A percentile compares a stretch with the other conserved stretches of the same genome.
phyloP scores from a whole-genome alignment of 1,140 invertebrate genomes.

The Thereuonema tuberculata region DNA sequence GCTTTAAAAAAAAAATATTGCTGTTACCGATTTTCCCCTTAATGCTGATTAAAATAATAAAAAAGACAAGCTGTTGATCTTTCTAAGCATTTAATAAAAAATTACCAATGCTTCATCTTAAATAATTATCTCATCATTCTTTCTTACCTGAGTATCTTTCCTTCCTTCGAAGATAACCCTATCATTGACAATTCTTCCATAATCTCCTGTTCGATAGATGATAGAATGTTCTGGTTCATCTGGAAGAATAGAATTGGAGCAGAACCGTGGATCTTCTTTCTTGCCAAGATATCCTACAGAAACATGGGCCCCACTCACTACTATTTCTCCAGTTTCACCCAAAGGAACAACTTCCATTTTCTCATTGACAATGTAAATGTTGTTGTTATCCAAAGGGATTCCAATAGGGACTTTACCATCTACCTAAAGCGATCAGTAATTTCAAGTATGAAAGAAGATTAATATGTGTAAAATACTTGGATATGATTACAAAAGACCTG shows the following conservation, averaged over 20 bases:
- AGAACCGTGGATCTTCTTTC: no score
- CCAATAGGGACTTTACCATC: conserved; percentile 41
- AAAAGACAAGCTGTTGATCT: no score
- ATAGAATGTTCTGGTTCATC: neutral
- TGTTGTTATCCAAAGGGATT: conserved; percentile 56
- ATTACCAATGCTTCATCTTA: no score
- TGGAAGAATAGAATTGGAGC: neutral
- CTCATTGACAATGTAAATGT: conserved; percentile 58
- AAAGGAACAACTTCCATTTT: conserved; percentile 48
- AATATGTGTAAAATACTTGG: no score
- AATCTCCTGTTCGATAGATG: conserved; percentile 70
- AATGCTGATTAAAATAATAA: no score
- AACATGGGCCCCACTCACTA: conserved; percentile 58
- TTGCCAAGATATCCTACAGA: conserved; percentile 53
- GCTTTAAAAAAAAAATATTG: no score
- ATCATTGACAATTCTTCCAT: conserved; percentile 54
- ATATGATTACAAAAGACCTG: no score
- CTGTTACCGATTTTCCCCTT: no score
- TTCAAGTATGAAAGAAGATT: no score
- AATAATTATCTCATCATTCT: no score
- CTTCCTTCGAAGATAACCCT: conserved; percentile 55
- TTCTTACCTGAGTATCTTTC: conserved; percentile 53
- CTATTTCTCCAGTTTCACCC: conserved; percentile 60
- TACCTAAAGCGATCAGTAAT: no score
- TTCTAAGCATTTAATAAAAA: no score